Evolutionary conservation across 2,888 invertebrate genomes (phyloP).

Genomic region (Odontocerum albicorne): DNA sequence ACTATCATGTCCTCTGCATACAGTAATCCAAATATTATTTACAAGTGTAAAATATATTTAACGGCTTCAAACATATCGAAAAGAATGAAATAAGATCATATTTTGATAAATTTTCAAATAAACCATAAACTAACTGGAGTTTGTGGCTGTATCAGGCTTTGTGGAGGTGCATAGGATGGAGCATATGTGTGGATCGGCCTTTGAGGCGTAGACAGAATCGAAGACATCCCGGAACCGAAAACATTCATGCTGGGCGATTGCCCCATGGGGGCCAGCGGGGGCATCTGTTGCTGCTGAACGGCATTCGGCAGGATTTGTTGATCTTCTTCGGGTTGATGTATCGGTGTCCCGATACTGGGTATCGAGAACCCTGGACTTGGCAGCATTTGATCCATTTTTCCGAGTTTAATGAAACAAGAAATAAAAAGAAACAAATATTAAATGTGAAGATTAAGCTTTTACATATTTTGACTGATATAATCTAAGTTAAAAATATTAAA

Average conservation of each 20-base stretch:
- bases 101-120: background rate
- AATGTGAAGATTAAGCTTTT: background rate
- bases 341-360: conserved; percentile 86
- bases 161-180: conserved; percentile 75
- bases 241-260: conserved; percentile 61
- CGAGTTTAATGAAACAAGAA: conserved; percentile 5
- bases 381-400: conserved; percentile 85
- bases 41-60: too few relatives aligned
- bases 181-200: conserved; percentile 76
- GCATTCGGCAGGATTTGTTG: conserved; percentile 87
- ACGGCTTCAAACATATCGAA: too few relatives aligned
- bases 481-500: background rate
- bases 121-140: conserved; percentile 66
- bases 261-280: conserved; percentile 60
- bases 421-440: too few relatives aligned
- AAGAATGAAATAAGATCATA: background rate
- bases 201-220: conserved; percentile 68
- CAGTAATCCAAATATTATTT: too few relatives aligned
- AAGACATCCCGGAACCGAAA: conserved; percentile 61
- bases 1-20: too few relatives aligned
- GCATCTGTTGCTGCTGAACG: conserved; percentile 71
- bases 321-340: conserved; percentile 90
- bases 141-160: conserved; percentile 86
- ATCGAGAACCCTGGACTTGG: conserved; percentile 87
- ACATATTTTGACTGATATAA: background rate